Percentiles rank a stretch among this genome's conserved stretches.
Conservation (phyloP, 2,797 vertebrate genomes). For the Peromyscus aztecus region DNA sequence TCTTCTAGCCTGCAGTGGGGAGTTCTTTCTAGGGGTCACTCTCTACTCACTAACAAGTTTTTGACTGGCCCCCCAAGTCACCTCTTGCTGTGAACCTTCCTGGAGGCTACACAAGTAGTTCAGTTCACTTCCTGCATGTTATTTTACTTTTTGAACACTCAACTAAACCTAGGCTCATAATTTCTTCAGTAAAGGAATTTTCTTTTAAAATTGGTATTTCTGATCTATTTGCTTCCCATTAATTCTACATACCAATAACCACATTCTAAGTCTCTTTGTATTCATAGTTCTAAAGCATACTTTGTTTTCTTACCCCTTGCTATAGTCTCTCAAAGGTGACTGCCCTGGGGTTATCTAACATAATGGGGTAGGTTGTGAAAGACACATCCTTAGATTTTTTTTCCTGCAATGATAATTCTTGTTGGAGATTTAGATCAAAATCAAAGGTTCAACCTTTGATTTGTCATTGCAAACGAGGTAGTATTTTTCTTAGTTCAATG, state of each 20-base stretch:
- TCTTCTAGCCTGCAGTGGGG: background rate
- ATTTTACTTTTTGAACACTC: conserved; percentile 21
- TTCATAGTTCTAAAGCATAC: background rate
- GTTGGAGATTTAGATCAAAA: conserved; percentile 10
- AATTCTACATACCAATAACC: background rate
- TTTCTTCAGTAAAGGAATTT: conserved; percentile 6
- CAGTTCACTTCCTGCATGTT: background rate
- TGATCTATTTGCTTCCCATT: background rate
- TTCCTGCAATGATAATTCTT: background rate
- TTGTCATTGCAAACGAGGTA: background rate
- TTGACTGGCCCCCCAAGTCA: background rate
- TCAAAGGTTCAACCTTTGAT: background rate
- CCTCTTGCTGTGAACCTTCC: background rate
- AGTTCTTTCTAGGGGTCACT: background rate
- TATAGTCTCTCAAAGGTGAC: background rate
- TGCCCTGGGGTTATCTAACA: background rate
- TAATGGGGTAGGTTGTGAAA: background rate
- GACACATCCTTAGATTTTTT: background rate
- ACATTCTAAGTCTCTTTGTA: background rate
- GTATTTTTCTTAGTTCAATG: background rate
- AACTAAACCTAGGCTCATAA: background rate
- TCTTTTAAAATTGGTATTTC: background rate
- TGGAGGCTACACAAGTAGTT: background rate
- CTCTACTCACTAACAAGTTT: background rate
- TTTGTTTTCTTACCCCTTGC: background rate